A percentile compares a stretch with the other conserved stretches of the same genome.
phyloP scores from a whole-genome alignment of 2,797 vertebrate species.

The Gymnopithys bicolor region DNA sequence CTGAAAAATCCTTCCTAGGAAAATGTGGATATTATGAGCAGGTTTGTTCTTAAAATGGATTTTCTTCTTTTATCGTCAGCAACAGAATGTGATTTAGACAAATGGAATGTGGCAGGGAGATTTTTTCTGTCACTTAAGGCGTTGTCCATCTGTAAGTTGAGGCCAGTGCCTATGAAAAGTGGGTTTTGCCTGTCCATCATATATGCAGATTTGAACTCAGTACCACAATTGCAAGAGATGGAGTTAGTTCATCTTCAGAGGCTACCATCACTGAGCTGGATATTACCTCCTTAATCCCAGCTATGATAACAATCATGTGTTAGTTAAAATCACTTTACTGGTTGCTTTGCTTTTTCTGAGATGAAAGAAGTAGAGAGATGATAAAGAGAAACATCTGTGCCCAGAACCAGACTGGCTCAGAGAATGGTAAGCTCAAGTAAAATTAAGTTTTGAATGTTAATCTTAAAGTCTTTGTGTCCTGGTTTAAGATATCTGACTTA shows the following conservation, averaged over 20 bases:
- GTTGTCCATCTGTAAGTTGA: conserved; percentile 52
- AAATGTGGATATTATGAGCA: conserved; percentile 34
- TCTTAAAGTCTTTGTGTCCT: neutral
- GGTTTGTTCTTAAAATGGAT: conserved; percentile 50
- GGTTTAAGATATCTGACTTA: neutral
- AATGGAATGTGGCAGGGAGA: neutral
- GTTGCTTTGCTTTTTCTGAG: neutral
- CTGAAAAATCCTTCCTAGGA: conserved; percentile 47
- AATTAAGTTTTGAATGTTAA: conserved; percentile 6
- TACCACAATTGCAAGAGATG: neutral
- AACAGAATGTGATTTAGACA: conserved; percentile 54
- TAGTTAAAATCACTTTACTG: conserved; percentile 33
- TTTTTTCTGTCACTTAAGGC: conserved; percentile 30
- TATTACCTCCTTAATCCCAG: conserved; percentile 43
- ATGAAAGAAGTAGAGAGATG: neutral
- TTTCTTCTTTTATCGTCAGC: conserved; percentile 42
- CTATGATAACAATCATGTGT: neutral
- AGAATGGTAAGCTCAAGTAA: neutral
- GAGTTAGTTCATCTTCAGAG: conserved; percentile 39
- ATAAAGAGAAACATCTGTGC: neutral
- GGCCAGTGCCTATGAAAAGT: neutral
- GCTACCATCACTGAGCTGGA: conserved; percentile 26
- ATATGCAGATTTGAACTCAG: conserved; percentile 56
- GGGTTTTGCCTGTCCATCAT: conserved; percentile 49
- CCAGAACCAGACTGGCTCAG: neutral